A percentile compares a stretch with the other conserved stretches of the same genome.
Conservation (phyloP, 2,113 vertebrate species). For the Rattus norvegicus region GRCr8 NC_086035.1:970001-970500, state of each 20-base stretch:
- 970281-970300: not conserved
- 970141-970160: not conserved
- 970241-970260: not conserved
- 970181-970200: not conserved
- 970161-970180: not conserved
- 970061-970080: not conserved
- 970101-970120: not conserved
- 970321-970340: conserved; percentile 75
- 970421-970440: not conserved
- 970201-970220: not conserved
- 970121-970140: not conserved
- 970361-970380: not conserved
- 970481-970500: not conserved
- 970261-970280: rapidly evolving
- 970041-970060: not conserved
- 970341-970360: conserved; percentile 63
- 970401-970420: not conserved
- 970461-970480: too few species aligned
- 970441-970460: not conserved
- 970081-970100: not conserved
- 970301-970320: not conserved
- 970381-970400: too few species aligned
- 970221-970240: not conserved
- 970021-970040: not conserved
- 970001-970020: not conserved